Evolutionary conservation across 2,888 invertebrate genomes (phyloP).

Genomic region (Melieria crassipennis): DNA sequence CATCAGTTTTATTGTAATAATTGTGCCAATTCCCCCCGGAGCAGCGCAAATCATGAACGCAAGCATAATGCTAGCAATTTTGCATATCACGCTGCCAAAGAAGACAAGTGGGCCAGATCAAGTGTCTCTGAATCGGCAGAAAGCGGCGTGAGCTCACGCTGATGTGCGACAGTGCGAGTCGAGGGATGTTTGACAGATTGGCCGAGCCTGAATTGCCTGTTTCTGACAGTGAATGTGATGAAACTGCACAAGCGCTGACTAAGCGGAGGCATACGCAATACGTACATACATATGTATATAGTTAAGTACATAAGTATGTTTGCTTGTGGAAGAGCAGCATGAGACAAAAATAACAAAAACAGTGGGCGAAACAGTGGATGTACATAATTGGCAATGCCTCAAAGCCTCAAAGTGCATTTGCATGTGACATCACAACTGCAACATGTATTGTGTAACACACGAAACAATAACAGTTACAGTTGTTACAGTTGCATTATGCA

Average conservation of each 20-base stretch:
- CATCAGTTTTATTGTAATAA: no score
- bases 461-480: not conserved
- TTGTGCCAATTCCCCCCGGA: not conserved
- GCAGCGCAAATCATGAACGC: not conserved
- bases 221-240: not conserved
- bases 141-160: constrained; percentile 2
- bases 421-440: constrained; percentile 3
- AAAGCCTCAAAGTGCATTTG: constrained; percentile 8
- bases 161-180: not conserved
- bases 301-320: no score
- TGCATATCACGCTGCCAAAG: not conserved
- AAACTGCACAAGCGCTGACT: not conserved
- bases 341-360: not conserved
- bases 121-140: not conserved
- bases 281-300: no score
- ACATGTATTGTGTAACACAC: not conserved
- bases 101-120: not conserved
- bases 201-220: not conserved
- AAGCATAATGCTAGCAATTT: not conserved
- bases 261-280: no score
- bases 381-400: not conserved
- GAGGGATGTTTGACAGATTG: constrained; percentile 6
- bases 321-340: not conserved
- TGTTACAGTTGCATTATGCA: constrained; percentile 9
- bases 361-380: not conserved